Conservation (phyloP, 2,113 vertebrate species). For the Cochlearius cochlearius region DNA sequence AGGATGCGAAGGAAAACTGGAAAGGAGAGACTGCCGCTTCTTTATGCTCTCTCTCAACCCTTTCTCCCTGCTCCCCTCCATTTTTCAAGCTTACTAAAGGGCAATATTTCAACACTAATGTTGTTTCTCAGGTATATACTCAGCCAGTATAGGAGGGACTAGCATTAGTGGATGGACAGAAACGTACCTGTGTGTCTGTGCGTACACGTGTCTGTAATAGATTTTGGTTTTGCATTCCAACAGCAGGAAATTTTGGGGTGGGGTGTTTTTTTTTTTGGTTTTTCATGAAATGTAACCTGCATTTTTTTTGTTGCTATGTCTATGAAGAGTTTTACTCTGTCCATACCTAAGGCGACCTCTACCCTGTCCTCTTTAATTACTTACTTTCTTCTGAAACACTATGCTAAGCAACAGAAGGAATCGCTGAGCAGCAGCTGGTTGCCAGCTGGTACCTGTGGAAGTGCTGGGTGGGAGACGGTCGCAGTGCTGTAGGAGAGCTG, state of each 20-base stretch:
- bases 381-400: background rate
- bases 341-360: background rate
- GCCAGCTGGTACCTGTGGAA: background rate
- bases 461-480: background rate
- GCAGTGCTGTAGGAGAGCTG: background rate
- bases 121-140: slow-evolving; percentile 83
- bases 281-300: background rate
- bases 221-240: background rate
- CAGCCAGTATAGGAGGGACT: slow-evolving; percentile 62
- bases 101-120: slow-evolving; percentile 83
- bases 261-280: background rate
- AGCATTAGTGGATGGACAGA: slow-evolving; percentile 45
- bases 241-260: background rate
- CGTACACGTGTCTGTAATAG: background rate
- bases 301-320: background rate
- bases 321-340: background rate
- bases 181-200: background rate
- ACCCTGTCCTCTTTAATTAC: background rate
- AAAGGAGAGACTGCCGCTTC: slow-evolving; percentile 60
- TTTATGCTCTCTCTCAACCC: slow-evolving; percentile 26
- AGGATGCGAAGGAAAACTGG: slow-evolving; percentile 21
- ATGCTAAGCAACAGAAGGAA: background rate
- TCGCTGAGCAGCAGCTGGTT: background rate
- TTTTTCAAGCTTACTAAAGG: slow-evolving; percentile 72
- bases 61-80: slow-evolving; percentile 17